Percentiles rank a stretch among this genome's conserved stretches.
These are phyloP conservation scores for Microcebus tavaratra DNA, from an alignment of 2,113 vertebrate genomes.

Conservation along the genomic window DNA sequence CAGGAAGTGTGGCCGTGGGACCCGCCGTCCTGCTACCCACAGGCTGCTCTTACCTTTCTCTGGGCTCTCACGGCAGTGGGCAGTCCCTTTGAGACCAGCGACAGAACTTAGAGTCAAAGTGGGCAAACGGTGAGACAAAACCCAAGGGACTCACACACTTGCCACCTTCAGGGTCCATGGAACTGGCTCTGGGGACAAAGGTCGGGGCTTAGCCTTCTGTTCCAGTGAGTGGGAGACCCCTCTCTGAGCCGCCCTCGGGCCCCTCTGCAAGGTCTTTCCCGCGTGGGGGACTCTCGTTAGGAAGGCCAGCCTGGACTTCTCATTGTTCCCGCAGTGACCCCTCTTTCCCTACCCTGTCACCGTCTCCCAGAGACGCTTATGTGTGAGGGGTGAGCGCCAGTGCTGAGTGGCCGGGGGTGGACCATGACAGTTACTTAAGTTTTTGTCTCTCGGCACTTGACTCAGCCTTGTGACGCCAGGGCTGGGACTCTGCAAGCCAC, in stretches of 20 bases:
- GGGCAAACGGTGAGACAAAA: not conserved
- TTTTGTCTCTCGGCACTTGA: not conserved
- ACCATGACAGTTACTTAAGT: not conserved
- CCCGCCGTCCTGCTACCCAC: fast-evolving
- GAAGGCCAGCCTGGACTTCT: not conserved
- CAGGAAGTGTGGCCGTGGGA: not conserved
- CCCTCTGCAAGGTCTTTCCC: not conserved
- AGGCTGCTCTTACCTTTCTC: not conserved
- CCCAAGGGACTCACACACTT: too few species aligned
- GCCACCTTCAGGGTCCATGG: fast-evolving
- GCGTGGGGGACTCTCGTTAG: not conserved
- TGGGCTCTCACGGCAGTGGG: not conserved
- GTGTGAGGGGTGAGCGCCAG: too few species aligned
- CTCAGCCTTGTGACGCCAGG: not conserved
- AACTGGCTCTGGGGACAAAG: not conserved
- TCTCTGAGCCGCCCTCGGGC: not conserved
- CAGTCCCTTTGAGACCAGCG: not conserved
- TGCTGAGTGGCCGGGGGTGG: not conserved
- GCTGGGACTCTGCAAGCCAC: not conserved
- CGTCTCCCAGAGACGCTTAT: not conserved
- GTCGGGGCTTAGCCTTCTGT: not conserved
- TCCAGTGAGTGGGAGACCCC: not conserved
- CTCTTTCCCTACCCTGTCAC: not conserved
- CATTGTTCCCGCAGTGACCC: not conserved
- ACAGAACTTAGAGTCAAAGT: not conserved